A percentile compares a stretch with the other conserved stretches of the same genome.
Conservation (phyloP, 2,113 vertebrate genomes). For the Rhinogobius similis region DNA sequence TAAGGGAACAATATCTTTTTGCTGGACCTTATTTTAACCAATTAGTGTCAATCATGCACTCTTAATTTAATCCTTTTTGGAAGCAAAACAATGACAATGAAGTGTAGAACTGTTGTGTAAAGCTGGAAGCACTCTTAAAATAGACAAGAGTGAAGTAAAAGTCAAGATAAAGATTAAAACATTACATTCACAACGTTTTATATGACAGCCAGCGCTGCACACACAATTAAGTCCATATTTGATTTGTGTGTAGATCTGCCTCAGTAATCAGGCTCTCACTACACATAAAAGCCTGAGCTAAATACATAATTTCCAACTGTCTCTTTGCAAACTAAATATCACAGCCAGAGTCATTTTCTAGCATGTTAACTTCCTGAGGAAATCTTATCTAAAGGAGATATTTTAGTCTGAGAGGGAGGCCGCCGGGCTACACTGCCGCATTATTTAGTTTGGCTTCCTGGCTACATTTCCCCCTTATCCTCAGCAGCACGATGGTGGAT, state of each 20-base stretch:
- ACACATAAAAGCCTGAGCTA: constrained; percentile 36
- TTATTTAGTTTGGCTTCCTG: constrained; percentile 75
- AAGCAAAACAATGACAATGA: no score
- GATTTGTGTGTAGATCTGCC: constrained; percentile 31
- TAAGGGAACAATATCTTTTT: no score
- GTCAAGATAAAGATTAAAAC: constrained; percentile 4
- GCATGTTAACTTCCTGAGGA: constrained; percentile 65
- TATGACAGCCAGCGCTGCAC: constrained; percentile 23
- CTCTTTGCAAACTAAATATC: constrained; percentile 61
- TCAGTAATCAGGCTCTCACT: constrained; percentile 35
- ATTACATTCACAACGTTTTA: constrained; percentile 7
- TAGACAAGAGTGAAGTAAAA: background rate
- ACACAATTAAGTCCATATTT: background rate
- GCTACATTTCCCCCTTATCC: constrained; percentile 68
- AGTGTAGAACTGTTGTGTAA: background rate
- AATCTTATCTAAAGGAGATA: constrained; percentile 67
- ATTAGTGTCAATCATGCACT: no score
- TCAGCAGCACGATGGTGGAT: constrained; percentile 58
- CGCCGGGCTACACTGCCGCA: constrained; percentile 56
- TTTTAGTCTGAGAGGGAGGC: constrained; percentile 60
- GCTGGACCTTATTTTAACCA: no score
- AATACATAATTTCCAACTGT: constrained; percentile 50
- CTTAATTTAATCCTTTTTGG: no score
- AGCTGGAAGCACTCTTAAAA: no score
- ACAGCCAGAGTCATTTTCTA: constrained; percentile 65